Percentiles rank a stretch among this genome's conserved stretches.
Evolutionary conservation across 2,797 vertebrate genomes (phyloP).

Genomic region (Neomorphus geoffroyi): DNA sequence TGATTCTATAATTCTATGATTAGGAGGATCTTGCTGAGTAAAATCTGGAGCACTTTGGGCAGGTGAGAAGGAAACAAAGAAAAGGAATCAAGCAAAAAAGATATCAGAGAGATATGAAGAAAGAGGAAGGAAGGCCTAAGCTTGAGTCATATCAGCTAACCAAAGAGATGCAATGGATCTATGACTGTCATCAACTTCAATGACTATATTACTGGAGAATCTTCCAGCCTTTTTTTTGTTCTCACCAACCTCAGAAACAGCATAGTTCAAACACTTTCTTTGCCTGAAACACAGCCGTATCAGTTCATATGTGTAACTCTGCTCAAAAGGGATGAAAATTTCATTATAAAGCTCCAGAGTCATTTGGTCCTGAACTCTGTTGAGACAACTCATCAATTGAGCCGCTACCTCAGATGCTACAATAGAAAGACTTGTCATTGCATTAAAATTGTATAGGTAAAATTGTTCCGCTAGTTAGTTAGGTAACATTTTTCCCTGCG

Average conservation of each 20-base stretch:
- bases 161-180: background rate
- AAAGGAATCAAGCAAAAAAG: background rate
- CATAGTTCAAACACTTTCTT: background rate
- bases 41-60: background rate
- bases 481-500: background rate
- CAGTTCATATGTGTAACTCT: background rate
- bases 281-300: background rate
- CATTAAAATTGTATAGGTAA: background rate
- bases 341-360: background rate
- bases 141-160: background rate
- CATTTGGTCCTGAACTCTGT: background rate
- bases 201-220: background rate
- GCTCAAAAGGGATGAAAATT: background rate
- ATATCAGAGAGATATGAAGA: background rate
- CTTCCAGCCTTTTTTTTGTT: background rate
- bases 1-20: no score
- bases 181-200: background rate
- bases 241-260: background rate
- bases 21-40: background rate
- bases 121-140: background rate
- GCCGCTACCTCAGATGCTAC: background rate
- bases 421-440: background rate
- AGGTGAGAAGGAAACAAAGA: background rate
- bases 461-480: background rate
- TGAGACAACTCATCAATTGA: background rate